A percentile compares a stretch with the other conserved stretches of the same genome.
Evolutionary conservation across 2,797 vertebrate species (phyloP).

Genomic region (Melanotaenia nigrans): DNA sequence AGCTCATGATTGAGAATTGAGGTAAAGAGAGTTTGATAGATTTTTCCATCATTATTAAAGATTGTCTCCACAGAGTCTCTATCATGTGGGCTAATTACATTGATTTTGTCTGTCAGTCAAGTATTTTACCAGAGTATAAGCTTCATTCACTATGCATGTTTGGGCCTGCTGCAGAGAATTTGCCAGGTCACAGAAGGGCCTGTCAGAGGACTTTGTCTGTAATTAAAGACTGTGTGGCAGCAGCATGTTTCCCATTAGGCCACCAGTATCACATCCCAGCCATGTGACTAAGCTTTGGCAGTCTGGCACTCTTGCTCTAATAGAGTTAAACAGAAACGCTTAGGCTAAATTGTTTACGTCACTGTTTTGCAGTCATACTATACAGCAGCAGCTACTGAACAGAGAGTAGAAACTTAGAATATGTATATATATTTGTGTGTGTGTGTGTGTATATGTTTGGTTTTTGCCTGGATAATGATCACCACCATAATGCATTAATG

Average conservation of each 20-base stretch:
- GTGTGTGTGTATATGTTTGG: too few species aligned
- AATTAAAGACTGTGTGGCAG: conserved; percentile 75
- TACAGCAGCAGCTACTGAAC: conserved; percentile 6
- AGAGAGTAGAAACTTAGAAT: background rate
- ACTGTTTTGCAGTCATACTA: conserved; percentile 24
- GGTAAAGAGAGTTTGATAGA: conserved; percentile 55
- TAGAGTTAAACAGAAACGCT: conserved; percentile 59
- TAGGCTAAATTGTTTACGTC: conserved; percentile 46
- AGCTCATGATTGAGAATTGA: conserved; percentile 57
- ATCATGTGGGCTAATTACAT: conserved; percentile 66
- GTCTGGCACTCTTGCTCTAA: conserved; percentile 54
- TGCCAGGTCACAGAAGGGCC: conserved; percentile 67
- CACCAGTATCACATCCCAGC: conserved; percentile 55
- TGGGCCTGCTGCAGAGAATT: conserved; percentile 57
- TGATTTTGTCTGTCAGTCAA: conserved; percentile 62
- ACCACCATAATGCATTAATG: too few species aligned
- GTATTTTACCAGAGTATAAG: conserved; percentile 52
- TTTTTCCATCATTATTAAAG: conserved; percentile 67
- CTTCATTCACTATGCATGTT: conserved; percentile 50
- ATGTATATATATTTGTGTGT: too few species aligned
- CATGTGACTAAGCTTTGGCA: conserved; percentile 67
- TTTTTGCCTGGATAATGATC: too few species aligned
- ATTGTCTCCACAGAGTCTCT: conserved; percentile 54
- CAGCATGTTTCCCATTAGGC: conserved; percentile 77
- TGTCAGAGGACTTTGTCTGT: conserved; percentile 69